Base-by-base conservation (phyloP, 2,888 invertebrate genomes). In the Lithosia quadra region DNA sequence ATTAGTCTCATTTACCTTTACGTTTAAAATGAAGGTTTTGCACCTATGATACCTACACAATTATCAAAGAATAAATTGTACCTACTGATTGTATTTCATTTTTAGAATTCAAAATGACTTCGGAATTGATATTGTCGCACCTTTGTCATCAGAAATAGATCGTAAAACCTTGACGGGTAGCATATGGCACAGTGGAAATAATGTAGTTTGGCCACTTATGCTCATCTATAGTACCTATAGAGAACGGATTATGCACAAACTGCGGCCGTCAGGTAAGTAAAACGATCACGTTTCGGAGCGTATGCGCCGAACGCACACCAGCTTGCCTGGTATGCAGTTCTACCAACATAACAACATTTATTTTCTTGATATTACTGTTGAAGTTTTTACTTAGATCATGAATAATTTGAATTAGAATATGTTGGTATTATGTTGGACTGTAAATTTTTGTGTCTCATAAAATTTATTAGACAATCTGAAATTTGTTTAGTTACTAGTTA, bases 211-310 rank as follows among this genome's bases (percentile, higher is more conserved):
- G 61, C 65, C 63, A 56, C 67, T 71, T 76, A 55, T 63, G 70
- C 60, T 68, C 73, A 76, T 77, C 74, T 68, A 53, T 24, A 63
- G 63, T 60, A 68, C n/a, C n/a, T n/a, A n/a, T 72, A 79, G 79
- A 72, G 59, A 56, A 70, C 28, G 65, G 67, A 76, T 73, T 80
- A 77, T 79, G 78, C 77, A 76, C 73, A 73, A 77, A 71, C 72
- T 67, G 67, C 74, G 77, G 68, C 71, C 69, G 76, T 71, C 84
- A 86, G 86, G 86, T 86, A 86, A 84, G 87, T 85, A 86, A 86
- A 86, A 81, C 82, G 85, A 88, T 90, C 89, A 89, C 86, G 87
- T 89, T 89, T 88, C 85, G 78, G 76, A 76, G 80, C 74, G 81
- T 78, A 82, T 67, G 77, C 82, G 81, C 71, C 71, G 77, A 68